These are phyloP conservation scores for Drosophila albomicans DNA, from an alignment of 1,140 invertebrate species.

Conservation along the genomic window DNA sequence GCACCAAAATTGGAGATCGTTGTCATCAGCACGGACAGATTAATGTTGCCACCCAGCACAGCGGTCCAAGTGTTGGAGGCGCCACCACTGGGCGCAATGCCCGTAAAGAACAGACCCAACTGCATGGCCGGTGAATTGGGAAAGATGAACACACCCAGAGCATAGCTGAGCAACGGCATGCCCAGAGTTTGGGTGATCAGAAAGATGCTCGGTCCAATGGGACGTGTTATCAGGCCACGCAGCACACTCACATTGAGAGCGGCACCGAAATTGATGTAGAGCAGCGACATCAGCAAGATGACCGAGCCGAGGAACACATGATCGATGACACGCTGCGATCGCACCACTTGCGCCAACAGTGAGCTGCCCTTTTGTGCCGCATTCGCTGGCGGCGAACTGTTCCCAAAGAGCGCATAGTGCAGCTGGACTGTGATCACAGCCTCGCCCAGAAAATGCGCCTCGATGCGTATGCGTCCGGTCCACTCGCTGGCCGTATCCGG, in stretches of 20 bases:
- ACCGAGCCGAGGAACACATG: slow-evolving; percentile 92
- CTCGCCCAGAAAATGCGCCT: slow-evolving; percentile 64
- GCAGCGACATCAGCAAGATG: slow-evolving; percentile 91
- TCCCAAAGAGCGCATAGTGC: slow-evolving; percentile 38
- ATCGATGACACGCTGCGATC: slow-evolving; percentile 89
- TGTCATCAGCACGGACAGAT: slow-evolving; percentile 97
- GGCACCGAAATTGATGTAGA: slow-evolving; percentile 97
- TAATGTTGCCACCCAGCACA: slow-evolving; percentile 94
- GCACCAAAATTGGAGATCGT: slow-evolving; percentile 94
- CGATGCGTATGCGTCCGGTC: slow-evolving; percentile 55
- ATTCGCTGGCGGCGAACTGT: slow-evolving; percentile 42
- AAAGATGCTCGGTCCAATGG: slow-evolving; percentile 93
- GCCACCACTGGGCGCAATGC: slow-evolving; percentile 95
- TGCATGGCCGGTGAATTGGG: slow-evolving; percentile 89
- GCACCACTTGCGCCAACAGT: slow-evolving; percentile 86
- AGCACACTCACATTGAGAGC: slow-evolving; percentile 92
- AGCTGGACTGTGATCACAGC: slow-evolving; percentile 58
- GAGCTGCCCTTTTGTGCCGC: slow-evolving; percentile 40
- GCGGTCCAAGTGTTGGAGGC: slow-evolving; percentile 98
- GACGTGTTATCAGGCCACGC: slow-evolving; percentile 89
- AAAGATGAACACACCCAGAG: slow-evolving; percentile 90
- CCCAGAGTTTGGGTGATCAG: slow-evolving; percentile 93
- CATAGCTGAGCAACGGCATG: slow-evolving; percentile 95
- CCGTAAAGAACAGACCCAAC: slow-evolving; percentile 96
- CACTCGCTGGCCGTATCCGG: slow-evolving; percentile 30